Base-by-base conservation (phyloP, 2,797 vertebrate genomes). In the Kryptolebias ocellatus region DNA sequence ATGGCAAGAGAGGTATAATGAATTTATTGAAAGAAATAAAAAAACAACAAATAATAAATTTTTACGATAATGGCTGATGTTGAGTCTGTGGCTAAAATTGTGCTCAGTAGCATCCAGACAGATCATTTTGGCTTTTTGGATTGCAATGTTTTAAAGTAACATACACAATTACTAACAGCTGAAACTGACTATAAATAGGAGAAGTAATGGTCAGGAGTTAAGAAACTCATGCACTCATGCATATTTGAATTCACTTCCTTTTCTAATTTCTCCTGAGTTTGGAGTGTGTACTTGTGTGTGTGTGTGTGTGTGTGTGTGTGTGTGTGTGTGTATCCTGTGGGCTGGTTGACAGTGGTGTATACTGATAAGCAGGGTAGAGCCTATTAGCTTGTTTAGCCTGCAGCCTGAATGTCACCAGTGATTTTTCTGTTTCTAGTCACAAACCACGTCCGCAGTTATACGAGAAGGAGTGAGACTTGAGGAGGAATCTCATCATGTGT, bases 311-410 rank as follows among this genome's bases (percentile, higher is more conserved):
- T 67, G 53, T 53, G 49, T 53, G 20, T 65, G 39, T 34, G 54
- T 44, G 53, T 63, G 17, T 55, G 56, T 66, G 64, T 72, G 70
- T 58, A 56, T 74, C 61, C 53, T 76, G 46, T 76, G 67, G 57
- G 67, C 60, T 77, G 55, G 51, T 61, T 85, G 73, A 76, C 80
- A 70, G 68, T 79, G 83, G 59, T 54, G 64, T 49, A 8, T 54
- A 54, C 70, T 80, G 83, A 90, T 89, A 89, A 88, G 89, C 69
- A 72, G 69, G 52, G 47, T 53, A 76, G 64, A 87, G 78, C 81
- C 79, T 80, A 80, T 89, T 87, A 87, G 76, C 78, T 75, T 66
- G 65, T 78, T 80, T 83, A 79, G 80, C 84, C 83, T 66, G 70
- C 66, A 83, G 87, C 75, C 66, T 81, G 61, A 80, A 67, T 78